Evolutionary conservation across 92 coral and sea anemone genomes (phyloP), one percentile per base, ranked within the genome.

Genomic region (Epizoanthus illoricatus): DNA sequence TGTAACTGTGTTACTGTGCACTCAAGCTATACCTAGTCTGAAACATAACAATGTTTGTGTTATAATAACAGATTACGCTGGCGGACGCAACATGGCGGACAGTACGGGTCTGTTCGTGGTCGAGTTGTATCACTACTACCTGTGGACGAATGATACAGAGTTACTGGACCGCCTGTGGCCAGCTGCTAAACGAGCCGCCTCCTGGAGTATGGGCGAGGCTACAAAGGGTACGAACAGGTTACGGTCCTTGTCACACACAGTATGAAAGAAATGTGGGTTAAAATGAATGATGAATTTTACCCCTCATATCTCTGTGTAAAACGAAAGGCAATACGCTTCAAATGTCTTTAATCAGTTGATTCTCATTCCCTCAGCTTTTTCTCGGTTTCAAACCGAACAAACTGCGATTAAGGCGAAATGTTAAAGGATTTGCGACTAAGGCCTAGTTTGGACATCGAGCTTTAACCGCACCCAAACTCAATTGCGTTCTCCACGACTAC

Each of bases 71-170:
- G 97, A 93, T 76, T 90, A 93, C 73, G 92, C 97, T 10, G 97
- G 97, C 2, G 97, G 97, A 28, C 97, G 97, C 42, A 92, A 78
- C 19, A 93, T 93, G 97, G 94, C 94, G 19, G 97, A 93, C 79
- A 88, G 89, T n/a, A 93, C 94, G 16, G 80, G 94, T 12, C 75
- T 93, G 92, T 93, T 93, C 79, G 91, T 93, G 45, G 97, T 93
- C 18, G 97, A 89, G 75, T 87, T 91, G 17, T 93, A 93, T 65
- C 92, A 93, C 76, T 91, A 93, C 55, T 93, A 76, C 74, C 86
- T 86, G 78, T 93, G 97, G 97, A 91, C 92, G 39, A 92, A 90
- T 49, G 92, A 93, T 80, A 87, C 81, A 40, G 86, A 74, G 43
- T n/a, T 90, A 19, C 84, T 93, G 65, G 76, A 84, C 81, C 89